Base-by-base conservation (phyloP, 2,797 vertebrate genomes). In the Atherinosoma microstoma region DNA sequence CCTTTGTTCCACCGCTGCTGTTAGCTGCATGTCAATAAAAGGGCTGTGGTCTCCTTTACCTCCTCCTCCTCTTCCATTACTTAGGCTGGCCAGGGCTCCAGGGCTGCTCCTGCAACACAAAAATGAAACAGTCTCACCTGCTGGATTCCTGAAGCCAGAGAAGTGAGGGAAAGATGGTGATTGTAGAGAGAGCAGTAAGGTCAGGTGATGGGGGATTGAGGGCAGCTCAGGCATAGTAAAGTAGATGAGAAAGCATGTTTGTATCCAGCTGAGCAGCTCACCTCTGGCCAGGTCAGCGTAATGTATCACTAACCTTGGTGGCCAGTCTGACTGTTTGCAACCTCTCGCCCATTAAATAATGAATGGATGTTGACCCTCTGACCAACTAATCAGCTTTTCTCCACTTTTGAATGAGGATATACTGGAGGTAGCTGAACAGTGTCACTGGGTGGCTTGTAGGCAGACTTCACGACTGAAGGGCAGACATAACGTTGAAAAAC, bases 321-420 rank as follows among this genome's bases (percentile, higher is more conserved):
- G 80, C 74, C 76, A 12, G 71, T 76, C 70, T 40, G 87, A 76
- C 89, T 89, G 88, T 89, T 91, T 87, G 89, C 89, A 90, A 91
- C 90, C 91, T 91, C 86, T 92, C 79, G 72, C 87, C 91, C 89
- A 90, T 93, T 95, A 93, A 94, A 94, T 95, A 94, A 94, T 94
- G 93, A 94, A 93, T 94, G 83, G 91, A 92, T 88, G 86, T 91
- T 91, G 91, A 93, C 93, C 93, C 82, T 75, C 84, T 90, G 91
- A 93, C 91, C 92, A 83, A 83, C 87, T 94, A 92, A 94, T 94
- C 92, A 93, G 93, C 90, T 94, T 92, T 93, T 86, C 82, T 49
- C 83, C 64, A 64, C 84, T 30, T 64, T 45, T 82, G 86, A 87
- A 78, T 91, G 79, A 67, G 88, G 75, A 87, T 78, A 58, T 84